Base-by-base conservation (phyloP, 2,113 vertebrate genomes). In the Furnarius figulus region DNA sequence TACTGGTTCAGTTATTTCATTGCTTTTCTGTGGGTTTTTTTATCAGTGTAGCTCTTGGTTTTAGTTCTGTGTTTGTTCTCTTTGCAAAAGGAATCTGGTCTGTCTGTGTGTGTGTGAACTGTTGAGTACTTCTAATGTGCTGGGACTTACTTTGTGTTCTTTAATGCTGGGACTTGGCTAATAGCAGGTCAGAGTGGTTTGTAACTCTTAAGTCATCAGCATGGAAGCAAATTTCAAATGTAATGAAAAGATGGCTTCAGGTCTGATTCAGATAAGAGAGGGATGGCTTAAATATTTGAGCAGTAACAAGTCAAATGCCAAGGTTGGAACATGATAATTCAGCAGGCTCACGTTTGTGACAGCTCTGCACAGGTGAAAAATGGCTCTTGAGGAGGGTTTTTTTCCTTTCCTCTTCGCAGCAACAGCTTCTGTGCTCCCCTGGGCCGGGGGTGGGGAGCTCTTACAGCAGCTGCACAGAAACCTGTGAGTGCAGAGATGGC, bases 341-440 rank as follows among this genome's bases (percentile, higher is more conserved):
- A 72, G n/a, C 31, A 2, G 71, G 58, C 40, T 89, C 35, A 18
- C 0, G 2, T 44, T 85, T 91, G 50, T 94, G 75, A 55, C 71
- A 73, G 78, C 79, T 95, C 39, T 46, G 78, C 85, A 80, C 87
- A 77, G 85, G 78, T 94, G 87, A 94, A 47, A 49, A 18, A 24
- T 73, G 61, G n/a, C 35, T 93, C 70, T 58, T 27, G 37, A 73
- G 53, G 76, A 62, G 72, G 42, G 14, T 56, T 71, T 61, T 27
- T 50, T 50, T 42, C 14, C 31, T 49, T 50, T 53, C 4, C 46
- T 21, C 30, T 67, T 83, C 5, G 1, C 42, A 93, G 22, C 0
- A 3, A 52, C 71, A 92, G 44, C 33, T 78, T 44, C 70, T 89
- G 37, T 61, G 53, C 46, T 93, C 66, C 74, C 62, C 14, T 79